Evolutionary conservation across 92 coral and sea anemone genomes (phyloP).

Genomic region (Isaurus tuberculatus): DNA sequence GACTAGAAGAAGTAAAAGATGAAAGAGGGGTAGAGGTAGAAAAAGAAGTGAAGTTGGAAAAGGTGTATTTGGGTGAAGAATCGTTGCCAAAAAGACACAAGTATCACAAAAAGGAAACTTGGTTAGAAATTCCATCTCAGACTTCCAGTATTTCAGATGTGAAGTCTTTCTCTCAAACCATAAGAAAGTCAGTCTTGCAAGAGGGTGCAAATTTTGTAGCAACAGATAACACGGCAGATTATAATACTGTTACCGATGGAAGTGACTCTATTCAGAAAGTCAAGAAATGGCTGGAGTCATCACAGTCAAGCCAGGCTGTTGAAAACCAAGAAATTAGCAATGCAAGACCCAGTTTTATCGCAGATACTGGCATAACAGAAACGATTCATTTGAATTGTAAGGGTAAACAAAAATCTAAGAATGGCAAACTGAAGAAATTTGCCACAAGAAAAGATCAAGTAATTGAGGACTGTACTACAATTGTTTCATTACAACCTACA

Average conservation of each 20-base stretch:
- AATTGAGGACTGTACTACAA: neutral
- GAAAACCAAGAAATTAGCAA: neutral
- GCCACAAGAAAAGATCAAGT: neutral
- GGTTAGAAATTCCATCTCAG: neutral
- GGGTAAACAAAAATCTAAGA: neutral
- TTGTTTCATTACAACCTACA: neutral
- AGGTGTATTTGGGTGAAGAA: constrained; percentile 30
- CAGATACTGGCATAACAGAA: neutral
- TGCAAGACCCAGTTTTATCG: neutral
- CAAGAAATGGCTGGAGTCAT: constrained; percentile 34
- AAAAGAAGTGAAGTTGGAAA: constrained; percentile 32
- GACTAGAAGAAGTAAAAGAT: neutral
- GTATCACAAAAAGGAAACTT: neutral
- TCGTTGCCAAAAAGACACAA: neutral
- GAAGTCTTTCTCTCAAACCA: neutral
- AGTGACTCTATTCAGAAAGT: neutral
- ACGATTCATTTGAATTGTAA: neutral
- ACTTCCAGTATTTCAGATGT: neutral
- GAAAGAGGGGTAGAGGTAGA: neutral
- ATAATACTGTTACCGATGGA: too few species aligned
- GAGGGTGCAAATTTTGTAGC: neutral
- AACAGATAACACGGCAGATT: neutral
- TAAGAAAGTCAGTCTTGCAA: neutral
- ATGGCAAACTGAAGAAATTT: neutral
- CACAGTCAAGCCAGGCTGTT: neutral